These are phyloP conservation scores for Notechis scutatus DNA, from an alignment of 2,113 vertebrate species.

Conservation along the genomic window DNA sequence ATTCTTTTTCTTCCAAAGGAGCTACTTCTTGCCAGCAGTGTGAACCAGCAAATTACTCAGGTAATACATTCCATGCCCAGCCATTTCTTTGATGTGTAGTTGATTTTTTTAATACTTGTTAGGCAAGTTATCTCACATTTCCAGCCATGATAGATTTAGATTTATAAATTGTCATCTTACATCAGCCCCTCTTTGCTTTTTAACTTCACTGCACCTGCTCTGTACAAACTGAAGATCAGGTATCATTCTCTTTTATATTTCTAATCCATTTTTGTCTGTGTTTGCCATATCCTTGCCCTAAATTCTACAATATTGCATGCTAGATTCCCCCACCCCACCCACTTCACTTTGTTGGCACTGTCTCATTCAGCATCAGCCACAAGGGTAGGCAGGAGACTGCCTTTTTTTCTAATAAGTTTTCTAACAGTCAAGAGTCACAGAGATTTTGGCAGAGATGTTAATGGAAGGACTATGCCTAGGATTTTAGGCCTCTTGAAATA, in stretches of 20 bases:
- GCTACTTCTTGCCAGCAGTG: slow-evolving; percentile 84
- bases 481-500: not conserved
- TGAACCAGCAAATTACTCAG: slow-evolving; percentile 76
- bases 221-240: not conserved
- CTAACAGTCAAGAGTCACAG: not conserved
- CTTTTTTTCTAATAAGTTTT: not conserved
- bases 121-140: not conserved
- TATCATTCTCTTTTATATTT: not conserved
- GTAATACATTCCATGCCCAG: slow-evolving; percentile 55
- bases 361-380: not conserved
- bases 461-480: not conserved
- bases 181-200: not conserved
- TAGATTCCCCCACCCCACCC: not conserved
- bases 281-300: not conserved
- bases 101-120: not conserved
- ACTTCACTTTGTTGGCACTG: not conserved
- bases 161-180: not conserved
- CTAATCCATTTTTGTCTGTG: not conserved
- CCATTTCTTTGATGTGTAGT: not conserved
- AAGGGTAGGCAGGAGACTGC: not conserved
- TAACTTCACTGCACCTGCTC: not conserved
- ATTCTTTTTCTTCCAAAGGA: slow-evolving; percentile 83
- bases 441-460: not conserved
- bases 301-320: not conserved
- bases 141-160: not conserved